Percentiles rank a stretch among this genome's conserved stretches.
Conservation (phyloP, 2,113 vertebrate genomes). For the Etheostoma spectabile region DNA sequence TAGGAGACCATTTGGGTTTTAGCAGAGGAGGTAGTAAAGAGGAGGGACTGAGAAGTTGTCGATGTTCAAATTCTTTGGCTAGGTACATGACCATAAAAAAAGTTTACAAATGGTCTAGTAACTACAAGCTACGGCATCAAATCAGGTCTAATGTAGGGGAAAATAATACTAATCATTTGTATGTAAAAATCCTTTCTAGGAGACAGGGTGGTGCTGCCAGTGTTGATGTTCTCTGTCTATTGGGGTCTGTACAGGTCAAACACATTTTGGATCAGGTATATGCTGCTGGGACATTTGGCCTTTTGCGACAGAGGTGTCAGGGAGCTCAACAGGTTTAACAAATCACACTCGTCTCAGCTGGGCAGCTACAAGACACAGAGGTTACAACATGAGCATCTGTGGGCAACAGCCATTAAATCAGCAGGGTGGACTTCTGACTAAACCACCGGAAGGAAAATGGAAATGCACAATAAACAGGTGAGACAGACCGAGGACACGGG, state of each 20-base stretch:
- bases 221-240: background rate
- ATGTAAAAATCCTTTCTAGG: background rate
- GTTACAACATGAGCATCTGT: background rate
- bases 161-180: background rate
- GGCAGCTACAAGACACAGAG: background rate
- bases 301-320: background rate
- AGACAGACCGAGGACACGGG: background rate
- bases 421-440: background rate
- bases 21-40: too few relatives aligned
- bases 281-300: background rate
- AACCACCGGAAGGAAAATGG: background rate
- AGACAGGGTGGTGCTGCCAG: background rate
- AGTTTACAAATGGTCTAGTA: too few relatives aligned
- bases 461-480: background rate
- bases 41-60: too few relatives aligned
- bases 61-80: too few relatives aligned
- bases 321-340: slow-evolving; percentile 4
- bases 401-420: background rate
- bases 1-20: too few relatives aligned
- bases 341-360: background rate
- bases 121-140: too few relatives aligned
- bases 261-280: background rate
- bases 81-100: too few relatives aligned
- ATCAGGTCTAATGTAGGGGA: too few relatives aligned
- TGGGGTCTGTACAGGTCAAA: background rate